A percentile compares a stretch with the other conserved stretches of the same genome.
phyloP scores from a whole-genome alignment of 2,888 invertebrate species.

The Stomorhina lunata region DNA sequence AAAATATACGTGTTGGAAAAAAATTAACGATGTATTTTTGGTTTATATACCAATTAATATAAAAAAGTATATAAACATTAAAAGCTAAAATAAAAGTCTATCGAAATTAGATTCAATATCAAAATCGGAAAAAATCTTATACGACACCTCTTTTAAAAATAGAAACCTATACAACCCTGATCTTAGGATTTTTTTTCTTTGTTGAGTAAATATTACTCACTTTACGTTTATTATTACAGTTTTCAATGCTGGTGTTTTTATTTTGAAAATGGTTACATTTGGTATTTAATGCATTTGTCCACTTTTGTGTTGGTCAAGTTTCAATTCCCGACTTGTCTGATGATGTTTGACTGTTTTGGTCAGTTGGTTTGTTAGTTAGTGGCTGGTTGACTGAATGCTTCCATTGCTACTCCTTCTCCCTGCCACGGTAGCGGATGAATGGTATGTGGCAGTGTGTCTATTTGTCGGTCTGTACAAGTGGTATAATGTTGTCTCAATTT shows the following conservation, averaged over 20 bases:
- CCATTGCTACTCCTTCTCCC: neutral
- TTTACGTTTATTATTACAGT: conserved; percentile 2
- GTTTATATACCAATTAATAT: no score
- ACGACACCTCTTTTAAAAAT: neutral
- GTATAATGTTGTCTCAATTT: conserved; percentile 64
- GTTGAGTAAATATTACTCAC: neutral
- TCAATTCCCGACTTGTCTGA: conserved; percentile 22
- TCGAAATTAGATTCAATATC: no score
- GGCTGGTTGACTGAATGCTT: conserved; percentile 9
- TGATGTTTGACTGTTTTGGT: conserved; percentile 26
- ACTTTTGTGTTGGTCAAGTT: conserved; percentile 50
- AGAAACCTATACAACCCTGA: neutral
- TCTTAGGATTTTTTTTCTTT: neutral
- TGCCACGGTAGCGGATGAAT: neutral
- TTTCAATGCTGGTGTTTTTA: neutral
- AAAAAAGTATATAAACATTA: no score
- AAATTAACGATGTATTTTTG: no score
- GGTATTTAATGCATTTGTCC: conserved; percentile 55
- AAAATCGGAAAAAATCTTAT: neutral
- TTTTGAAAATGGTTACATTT: conserved; percentile 36
- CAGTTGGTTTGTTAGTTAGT: conserved; percentile 18
- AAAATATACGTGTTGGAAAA: no score
- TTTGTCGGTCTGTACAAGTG: neutral
- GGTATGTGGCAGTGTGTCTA: neutral
- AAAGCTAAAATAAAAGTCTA: no score